These are phyloP conservation scores for Psammodynastes pulverulentus DNA, from an alignment of 2,113 vertebrate species.

Conservation along the genomic window DNA sequence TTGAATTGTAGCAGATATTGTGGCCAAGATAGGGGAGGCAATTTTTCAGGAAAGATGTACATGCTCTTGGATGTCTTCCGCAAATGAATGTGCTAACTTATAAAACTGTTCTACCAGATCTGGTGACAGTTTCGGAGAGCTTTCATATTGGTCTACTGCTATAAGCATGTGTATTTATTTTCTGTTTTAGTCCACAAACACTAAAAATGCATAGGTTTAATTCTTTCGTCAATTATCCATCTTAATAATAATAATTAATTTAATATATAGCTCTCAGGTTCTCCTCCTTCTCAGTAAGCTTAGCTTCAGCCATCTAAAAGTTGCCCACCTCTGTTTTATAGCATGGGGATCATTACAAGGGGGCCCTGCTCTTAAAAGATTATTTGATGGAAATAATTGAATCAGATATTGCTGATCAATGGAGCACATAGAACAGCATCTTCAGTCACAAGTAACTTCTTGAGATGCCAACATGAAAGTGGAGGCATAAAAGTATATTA, in stretches of 20 bases:
- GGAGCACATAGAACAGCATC: neutral
- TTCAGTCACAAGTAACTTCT: neutral
- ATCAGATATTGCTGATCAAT: neutral
- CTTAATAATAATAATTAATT: neutral
- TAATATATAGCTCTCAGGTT: neutral
- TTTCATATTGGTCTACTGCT: neutral
- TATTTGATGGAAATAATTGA: neutral
- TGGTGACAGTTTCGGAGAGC: neutral
- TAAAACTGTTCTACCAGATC: conserved; percentile 5
- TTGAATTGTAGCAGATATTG: conserved; percentile 55
- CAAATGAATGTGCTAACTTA: conserved; percentile 15
- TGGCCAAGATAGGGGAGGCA: conserved; percentile 26
- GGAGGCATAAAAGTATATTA: neutral
- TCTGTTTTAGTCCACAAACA: neutral
- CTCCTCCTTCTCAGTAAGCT: neutral
- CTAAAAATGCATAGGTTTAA: neutral
- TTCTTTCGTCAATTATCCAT: neutral
- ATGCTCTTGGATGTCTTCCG: neutral
- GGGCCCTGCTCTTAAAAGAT: neutral
- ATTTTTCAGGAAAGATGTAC: conserved; percentile 27
- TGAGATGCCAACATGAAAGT: neutral
- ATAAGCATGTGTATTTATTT: neutral
- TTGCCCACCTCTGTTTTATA: neutral
- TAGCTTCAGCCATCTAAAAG: neutral
- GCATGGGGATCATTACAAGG: neutral